Base-by-base conservation (phyloP, 2,888 invertebrate genomes). In the Yponomeuta cagnagella region DNA sequence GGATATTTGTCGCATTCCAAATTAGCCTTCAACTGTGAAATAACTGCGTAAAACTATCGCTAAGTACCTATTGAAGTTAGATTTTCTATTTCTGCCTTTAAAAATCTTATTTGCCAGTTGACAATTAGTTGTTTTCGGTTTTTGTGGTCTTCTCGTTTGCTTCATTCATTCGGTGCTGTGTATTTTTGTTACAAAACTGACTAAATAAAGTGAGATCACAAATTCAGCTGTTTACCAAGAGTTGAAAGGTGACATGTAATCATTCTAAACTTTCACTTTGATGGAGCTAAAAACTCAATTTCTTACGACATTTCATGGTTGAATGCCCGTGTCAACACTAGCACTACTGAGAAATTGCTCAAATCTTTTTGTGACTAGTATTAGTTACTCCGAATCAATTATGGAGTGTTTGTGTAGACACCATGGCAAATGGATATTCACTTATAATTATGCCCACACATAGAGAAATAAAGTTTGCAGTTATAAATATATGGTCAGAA, bases 1-100 rank as follows among this genome's bases (percentile, higher is more conserved):
- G 68, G 43, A 71, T 72, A 58, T 68, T 68, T 31, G 75, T 68
- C 58, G 68, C 63, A 73, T 74, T 15, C 52, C 52, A 58, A 12
- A 58, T 58, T 58, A 58, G 52, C 52, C 9, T 5, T 58, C 15
- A 1, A 15, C 52, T 3, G 52, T 15, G 52, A 58, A 58, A 58
- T 58, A 58, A 15, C 52, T 15, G 3, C 52, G 52, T 15, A 15
- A 23, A 58, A 15, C 52, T 15, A 58, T 58, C 52, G 52, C 15
- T 58, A 58, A 58, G 52, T 12, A 23, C 23, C 23, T 23, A 58
- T 58, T 2, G 52, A 15, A 58, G 52, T 12, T 15, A 8, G 43
- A 58, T 58, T 15, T 58, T 58, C 52, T 12, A 58, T 15, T 58
- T 15, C 15, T 58, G 43, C 43, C 6, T 58, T 58, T 12, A 58